Evolutionary conservation across 1,140 invertebrate genomes (phyloP).

Genomic region (Megathymus violae): DNA sequence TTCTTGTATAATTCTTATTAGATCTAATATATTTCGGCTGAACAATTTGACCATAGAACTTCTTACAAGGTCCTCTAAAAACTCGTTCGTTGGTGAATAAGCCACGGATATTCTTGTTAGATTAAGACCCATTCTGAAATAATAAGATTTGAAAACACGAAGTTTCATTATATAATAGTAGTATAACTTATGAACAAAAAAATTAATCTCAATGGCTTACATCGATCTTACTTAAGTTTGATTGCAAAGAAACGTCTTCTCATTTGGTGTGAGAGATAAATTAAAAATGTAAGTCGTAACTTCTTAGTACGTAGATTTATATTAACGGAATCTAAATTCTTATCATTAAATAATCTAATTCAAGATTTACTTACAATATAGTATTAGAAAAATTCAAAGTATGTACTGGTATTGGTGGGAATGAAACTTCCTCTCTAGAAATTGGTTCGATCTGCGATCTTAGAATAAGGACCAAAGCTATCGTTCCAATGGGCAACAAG

Average conservation of each 20-base stretch:
- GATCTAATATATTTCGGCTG: constrained; percentile 48
- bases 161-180: constrained; percentile 6
- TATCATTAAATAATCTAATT: constrained; percentile 20
- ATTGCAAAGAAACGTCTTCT: no score
- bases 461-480: constrained; percentile 87
- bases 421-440: constrained; percentile 40
- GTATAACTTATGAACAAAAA: no score
- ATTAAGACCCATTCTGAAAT: constrained; percentile 64
- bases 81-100: constrained; percentile 66
- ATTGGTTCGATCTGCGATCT: constrained; percentile 83
- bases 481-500: constrained; percentile 87
- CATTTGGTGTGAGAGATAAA: no score
- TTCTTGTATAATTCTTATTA: constrained; percentile 47
- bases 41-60: constrained; percentile 57
- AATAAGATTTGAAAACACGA: no score
- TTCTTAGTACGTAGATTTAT: no score
- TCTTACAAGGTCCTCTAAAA: constrained; percentile 63
- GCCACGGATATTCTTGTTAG: constrained; percentile 60
- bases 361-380: constrained; percentile 62
- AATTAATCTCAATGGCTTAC: no score
- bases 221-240: no score
- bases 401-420: constrained; percentile 59
- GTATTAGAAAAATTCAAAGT: constrained; percentile 55
- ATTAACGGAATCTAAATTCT: no score
- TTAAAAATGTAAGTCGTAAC: no score